A percentile compares a stretch with the other conserved stretches of the same genome.
phyloP scores from a whole-genome alignment of 2,113 vertebrate genomes.

The Pantherophis guttatus region DNA sequence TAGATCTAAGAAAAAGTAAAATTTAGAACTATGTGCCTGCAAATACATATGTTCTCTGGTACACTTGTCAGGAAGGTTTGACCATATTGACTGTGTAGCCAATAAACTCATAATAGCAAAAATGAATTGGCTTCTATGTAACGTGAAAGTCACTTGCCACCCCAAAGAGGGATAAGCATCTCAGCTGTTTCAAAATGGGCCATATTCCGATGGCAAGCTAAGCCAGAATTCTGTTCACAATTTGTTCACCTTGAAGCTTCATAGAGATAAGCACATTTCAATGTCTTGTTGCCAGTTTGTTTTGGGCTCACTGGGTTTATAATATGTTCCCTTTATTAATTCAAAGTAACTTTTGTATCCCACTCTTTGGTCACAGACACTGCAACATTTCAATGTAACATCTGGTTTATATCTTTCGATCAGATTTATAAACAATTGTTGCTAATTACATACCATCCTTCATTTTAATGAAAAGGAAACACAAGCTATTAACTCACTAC shows the following conservation, averaged over 20 bases:
- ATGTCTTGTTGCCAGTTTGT: not conserved
- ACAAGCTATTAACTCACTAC: not conserved
- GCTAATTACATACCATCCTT: not conserved
- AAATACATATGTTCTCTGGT: not conserved
- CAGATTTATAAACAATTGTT: not conserved
- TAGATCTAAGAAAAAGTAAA: not conserved
- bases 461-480: not conserved
- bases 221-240: not conserved
- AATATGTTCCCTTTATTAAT: not conserved
- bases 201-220: not conserved
- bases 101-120: not conserved
- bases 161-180: not conserved
- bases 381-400: not conserved
- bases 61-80: not conserved
- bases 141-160: not conserved
- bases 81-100: not conserved
- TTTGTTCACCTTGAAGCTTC: not conserved
- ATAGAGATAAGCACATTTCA: not conserved
- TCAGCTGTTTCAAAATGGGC: not conserved
- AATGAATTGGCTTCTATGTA: not conserved
- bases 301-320: not conserved
- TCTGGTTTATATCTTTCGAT: not conserved
- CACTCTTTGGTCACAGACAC: not conserved
- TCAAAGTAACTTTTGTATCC: not conserved
- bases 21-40: not conserved